Conservation (phyloP, 2,113 vertebrate genomes). For the Furnarius figulus region DNA sequence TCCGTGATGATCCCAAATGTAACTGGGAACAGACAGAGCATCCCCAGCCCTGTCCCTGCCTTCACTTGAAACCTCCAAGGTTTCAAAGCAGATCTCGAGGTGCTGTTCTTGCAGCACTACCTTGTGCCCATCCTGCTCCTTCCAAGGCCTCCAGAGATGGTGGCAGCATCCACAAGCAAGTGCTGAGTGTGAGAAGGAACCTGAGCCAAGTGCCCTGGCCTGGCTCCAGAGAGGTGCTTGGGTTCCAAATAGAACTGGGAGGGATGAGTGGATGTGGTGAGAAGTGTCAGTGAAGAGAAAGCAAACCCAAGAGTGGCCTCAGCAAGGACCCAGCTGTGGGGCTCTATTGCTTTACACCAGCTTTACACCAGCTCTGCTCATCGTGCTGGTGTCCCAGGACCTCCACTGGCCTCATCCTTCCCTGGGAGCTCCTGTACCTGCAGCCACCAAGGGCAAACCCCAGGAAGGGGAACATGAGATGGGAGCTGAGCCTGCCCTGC, state of each 20-base stretch:
- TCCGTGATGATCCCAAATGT: background rate
- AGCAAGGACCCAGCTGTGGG: background rate
- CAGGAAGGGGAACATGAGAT: background rate
- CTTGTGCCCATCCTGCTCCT: background rate
- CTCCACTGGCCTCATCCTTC: background rate
- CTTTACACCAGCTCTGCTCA: background rate
- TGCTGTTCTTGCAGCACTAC: background rate
- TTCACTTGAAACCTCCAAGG: fast-evolving
- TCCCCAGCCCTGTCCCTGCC: background rate
- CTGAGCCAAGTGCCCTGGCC: background rate
- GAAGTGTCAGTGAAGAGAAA: background rate
- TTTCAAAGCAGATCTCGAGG: background rate
- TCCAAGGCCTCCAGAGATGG: fast-evolving
- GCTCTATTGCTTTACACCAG: background rate
- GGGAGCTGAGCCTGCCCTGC: background rate
- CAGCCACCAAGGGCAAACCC: background rate
- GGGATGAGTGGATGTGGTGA: background rate
- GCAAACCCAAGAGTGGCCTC: fast-evolving
- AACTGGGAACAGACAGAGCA: background rate
- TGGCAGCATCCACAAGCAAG: background rate
- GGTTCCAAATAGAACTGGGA: background rate
- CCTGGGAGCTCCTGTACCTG: background rate
- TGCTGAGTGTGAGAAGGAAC: background rate
- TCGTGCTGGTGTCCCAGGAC: fast-evolving
- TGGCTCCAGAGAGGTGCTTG: background rate